These are phyloP conservation scores for Pachymerium ferrugineum DNA, from an alignment of 2,888 invertebrate species.

Conservation along the genomic window DNA sequence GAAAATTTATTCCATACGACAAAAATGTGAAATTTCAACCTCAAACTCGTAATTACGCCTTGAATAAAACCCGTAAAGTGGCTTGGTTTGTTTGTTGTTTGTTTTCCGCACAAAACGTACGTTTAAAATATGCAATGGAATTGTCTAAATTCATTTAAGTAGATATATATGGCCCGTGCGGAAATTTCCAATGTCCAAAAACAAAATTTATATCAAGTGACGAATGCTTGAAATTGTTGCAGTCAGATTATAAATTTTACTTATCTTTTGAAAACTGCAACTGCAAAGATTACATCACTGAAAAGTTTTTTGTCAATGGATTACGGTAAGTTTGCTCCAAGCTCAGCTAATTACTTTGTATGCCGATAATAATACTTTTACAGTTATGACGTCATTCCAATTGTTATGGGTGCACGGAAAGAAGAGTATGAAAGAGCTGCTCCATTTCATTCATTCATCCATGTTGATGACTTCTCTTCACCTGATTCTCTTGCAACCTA, in stretches of 20 bases:
- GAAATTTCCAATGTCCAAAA: constrained; percentile 75
- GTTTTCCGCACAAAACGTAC: constrained; percentile 86
- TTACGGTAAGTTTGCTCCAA: constrained; percentile 59
- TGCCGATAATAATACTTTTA: too few relatives aligned
- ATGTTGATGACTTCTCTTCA: constrained; percentile 89
- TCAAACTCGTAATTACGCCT: constrained; percentile 63
- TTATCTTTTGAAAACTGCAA: constrained; percentile 96
- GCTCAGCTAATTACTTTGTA: too few relatives aligned
- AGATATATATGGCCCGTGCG: constrained; percentile 89
- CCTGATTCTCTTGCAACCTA: constrained; percentile 82
- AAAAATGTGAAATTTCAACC: constrained; percentile 60
- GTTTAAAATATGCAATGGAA: constrained; percentile 79
- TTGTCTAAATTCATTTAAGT: constrained; percentile 78
- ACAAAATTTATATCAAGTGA: constrained; percentile 62
- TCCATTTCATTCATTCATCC: constrained; percentile 86
- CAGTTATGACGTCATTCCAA: constrained; percentile 78
- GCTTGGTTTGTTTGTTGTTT: constrained; percentile 98
- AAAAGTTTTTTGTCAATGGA: constrained; percentile 94
- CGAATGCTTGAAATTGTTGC: constrained; percentile 82
- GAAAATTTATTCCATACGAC: constrained; percentile 85
- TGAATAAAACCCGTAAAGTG: constrained; percentile 79
- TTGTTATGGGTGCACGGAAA: constrained; percentile 92
- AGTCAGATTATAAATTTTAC: constrained; percentile 92
- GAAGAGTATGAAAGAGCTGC: constrained; percentile 83
- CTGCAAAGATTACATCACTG: constrained; percentile 91